These are phyloP conservation scores for Lipophrys pholis DNA, from an alignment of 2,113 vertebrate genomes.

Conservation along the genomic window DNA sequence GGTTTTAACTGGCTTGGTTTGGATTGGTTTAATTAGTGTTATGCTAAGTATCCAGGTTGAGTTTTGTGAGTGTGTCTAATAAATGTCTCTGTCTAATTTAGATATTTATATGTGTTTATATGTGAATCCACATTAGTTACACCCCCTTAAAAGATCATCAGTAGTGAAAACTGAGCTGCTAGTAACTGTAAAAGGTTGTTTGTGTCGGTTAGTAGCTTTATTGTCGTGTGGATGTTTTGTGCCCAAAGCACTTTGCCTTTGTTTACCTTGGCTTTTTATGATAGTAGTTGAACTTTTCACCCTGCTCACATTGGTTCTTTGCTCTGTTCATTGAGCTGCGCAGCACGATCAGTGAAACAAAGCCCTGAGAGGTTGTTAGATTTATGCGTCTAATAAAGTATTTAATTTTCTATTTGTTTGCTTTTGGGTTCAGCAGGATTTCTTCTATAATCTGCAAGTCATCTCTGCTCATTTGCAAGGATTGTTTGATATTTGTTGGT, in stretches of 20 bases:
- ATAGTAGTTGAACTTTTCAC: constrained; percentile 19
- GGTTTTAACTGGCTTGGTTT: too few species aligned
- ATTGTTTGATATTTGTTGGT: not conserved
- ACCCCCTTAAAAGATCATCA: too few species aligned
- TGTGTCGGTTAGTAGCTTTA: not conserved
- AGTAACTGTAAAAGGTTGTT: too few species aligned
- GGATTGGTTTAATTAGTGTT: too few species aligned
- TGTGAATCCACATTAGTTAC: too few species aligned
- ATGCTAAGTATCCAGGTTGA: too few species aligned
- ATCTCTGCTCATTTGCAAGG: constrained; percentile 22
- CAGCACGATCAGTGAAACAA: not conserved
- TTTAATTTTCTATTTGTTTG: constrained; percentile 19
- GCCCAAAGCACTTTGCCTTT: not conserved
- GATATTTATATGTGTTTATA: too few species aligned
- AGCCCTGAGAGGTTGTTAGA: constrained; percentile 40
- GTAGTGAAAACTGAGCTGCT: too few species aligned
- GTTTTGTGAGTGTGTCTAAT: too few species aligned
- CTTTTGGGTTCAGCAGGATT: constrained; percentile 37
- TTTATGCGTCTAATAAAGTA: constrained; percentile 43
- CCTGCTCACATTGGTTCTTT: constrained; percentile 6
- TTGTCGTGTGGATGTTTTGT: not conserved
- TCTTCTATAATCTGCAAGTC: constrained; percentile 29
- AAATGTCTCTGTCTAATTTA: too few species aligned
- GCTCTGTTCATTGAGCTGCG: constrained; percentile 6
- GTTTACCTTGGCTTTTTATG: not conserved